Conservation (phyloP, 2,888 invertebrate genomes). For the Cheilosia vulpina region DNA sequence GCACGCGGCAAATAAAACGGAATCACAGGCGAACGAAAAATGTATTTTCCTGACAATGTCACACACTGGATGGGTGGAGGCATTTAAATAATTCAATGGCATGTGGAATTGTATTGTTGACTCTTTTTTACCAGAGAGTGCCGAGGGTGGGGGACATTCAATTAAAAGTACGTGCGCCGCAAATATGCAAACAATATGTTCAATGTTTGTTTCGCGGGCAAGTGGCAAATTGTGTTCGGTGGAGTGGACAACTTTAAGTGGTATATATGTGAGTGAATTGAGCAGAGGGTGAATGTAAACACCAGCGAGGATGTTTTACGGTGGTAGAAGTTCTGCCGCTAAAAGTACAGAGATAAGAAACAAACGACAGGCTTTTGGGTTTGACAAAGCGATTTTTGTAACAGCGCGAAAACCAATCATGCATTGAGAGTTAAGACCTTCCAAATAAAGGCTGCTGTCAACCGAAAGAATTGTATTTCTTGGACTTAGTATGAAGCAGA, state of each 20-base stretch:
- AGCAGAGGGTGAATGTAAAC: not conserved
- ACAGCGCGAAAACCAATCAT: too few relatives aligned
- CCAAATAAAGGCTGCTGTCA: too few relatives aligned
- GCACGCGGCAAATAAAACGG: not conserved
- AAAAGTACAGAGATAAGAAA: too few relatives aligned
- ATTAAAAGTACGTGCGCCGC: constrained; percentile 14
- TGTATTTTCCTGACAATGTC: constrained; percentile 14
- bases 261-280: not conserved
- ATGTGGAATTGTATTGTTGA: constrained; percentile 36
- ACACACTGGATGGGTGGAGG: constrained; percentile 16
- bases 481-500: too few relatives aligned
- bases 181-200: constrained; percentile 8
- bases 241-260: constrained; percentile 17
- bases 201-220: constrained; percentile 23
- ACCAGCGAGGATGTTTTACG: not conserved
- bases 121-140: not conserved
- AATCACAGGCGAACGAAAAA: not conserved
- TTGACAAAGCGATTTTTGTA: too few relatives aligned
- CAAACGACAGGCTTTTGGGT: too few relatives aligned
- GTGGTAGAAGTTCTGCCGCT: not conserved
- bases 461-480: too few relatives aligned
- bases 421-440: too few relatives aligned
- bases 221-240: constrained; percentile 9
- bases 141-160: not conserved
- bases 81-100: constrained; percentile 36